Conservation (phyloP, 1,140 invertebrate species). For the Oreohelix idahoensis region DNA sequence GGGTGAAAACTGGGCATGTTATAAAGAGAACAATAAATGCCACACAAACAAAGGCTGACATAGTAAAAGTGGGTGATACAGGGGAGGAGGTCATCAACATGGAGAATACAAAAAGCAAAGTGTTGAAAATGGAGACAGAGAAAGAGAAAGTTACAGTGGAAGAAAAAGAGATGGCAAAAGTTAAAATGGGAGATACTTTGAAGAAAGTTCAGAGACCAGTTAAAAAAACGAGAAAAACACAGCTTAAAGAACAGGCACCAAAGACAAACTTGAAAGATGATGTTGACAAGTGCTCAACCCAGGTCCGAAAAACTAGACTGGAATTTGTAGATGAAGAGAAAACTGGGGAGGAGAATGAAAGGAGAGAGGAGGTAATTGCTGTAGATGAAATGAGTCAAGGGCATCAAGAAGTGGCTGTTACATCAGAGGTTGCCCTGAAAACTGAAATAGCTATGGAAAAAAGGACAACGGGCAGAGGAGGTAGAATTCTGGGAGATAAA, state of each 20-base stretch:
- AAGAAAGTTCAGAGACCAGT: not conserved
- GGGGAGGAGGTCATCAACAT: no score
- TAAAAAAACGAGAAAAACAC: conserved; percentile 24
- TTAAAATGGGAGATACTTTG: not conserved
- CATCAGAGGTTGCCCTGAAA: not conserved
- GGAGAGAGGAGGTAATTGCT: not conserved
- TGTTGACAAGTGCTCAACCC: not conserved
- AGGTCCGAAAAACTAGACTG: not conserved
- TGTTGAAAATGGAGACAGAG: not conserved
- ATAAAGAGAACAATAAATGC: not conserved
- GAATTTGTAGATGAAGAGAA: not conserved
- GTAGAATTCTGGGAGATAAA: not conserved
- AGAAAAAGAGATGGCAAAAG: not conserved
- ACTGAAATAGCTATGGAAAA: not conserved
- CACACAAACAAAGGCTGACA: not conserved
- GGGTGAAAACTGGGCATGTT: not conserved
- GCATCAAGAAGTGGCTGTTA: not conserved
- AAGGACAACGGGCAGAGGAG: not conserved
- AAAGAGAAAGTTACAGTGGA: not conserved
- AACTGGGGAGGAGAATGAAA: not conserved
- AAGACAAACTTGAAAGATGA: no score
- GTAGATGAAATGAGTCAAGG: not conserved
- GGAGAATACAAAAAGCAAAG: not conserved
- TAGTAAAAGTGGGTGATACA: not conserved
- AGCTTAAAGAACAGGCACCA: not conserved